phyloP scores from a whole-genome alignment of 2,888 invertebrate genomes.

The Frankliniella intonsa region DNA sequence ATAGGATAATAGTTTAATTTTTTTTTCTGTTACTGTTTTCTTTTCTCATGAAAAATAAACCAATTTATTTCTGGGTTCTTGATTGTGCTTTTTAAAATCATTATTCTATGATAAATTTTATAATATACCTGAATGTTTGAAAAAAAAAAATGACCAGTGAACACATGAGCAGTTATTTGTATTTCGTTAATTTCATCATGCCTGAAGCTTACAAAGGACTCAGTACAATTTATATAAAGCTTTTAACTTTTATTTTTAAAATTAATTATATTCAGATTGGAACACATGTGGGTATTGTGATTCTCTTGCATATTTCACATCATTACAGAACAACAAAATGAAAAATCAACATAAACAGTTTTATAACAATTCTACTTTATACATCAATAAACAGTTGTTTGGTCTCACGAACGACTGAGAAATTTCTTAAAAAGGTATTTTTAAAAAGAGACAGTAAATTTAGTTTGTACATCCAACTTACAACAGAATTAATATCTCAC shows the following conservation, averaged over 20 bases:
- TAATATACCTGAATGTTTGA: too few relatives aligned
- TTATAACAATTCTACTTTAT: background rate
- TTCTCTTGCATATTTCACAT: background rate
- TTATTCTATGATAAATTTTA: too few relatives aligned
- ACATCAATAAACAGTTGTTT: background rate
- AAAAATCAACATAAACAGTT: background rate
- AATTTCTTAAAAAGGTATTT: too few relatives aligned
- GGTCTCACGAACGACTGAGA: too few relatives aligned
- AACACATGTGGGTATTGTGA: slow-evolving; percentile 22
- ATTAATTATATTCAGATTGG: background rate
- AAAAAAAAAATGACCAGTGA: too few relatives aligned
- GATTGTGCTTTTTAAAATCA: too few relatives aligned
- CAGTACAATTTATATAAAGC: background rate
- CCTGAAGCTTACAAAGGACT: background rate
- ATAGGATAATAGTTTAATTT: background rate
- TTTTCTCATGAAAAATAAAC: background rate
- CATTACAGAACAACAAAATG: background rate
- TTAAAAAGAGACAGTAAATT: too few relatives aligned
- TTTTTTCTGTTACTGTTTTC: background rate
- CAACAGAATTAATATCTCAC: too few relatives aligned
- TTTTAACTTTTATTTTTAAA: background rate
- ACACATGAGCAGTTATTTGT: background rate
- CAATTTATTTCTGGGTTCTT: background rate
- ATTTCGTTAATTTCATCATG: slow-evolving; percentile 1
- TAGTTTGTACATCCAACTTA: background rate